Conservation (phyloP, 2,113 vertebrate genomes). For the Scortum barcoo region DNA sequence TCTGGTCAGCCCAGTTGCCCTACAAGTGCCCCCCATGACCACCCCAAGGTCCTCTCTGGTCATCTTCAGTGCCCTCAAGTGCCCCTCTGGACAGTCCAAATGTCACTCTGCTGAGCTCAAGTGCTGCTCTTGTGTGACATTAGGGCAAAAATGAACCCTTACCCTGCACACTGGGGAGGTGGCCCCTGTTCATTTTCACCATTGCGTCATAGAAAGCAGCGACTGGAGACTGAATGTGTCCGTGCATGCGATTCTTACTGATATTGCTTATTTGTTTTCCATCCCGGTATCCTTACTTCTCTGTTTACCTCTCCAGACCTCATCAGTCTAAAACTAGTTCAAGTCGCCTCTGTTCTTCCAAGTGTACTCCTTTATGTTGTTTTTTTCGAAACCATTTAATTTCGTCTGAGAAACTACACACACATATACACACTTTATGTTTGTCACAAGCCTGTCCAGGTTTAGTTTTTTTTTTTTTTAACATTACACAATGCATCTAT, state of each 20-base stretch:
- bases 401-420: slow-evolving; percentile 6
- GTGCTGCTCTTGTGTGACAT: neutral
- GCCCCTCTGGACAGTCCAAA: neutral
- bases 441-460: slow-evolving; percentile 29
- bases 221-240: neutral
- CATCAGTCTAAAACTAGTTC: slow-evolving; percentile 2
- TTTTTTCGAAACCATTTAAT: slow-evolving; percentile 11
- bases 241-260: neutral
- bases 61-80: neutral
- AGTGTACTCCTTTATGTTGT: neutral
- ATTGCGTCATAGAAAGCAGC: neutral
- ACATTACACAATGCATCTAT: slow-evolving; percentile 46
- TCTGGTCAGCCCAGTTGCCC: slow-evolving; percentile 1
- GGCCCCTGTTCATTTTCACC: neutral
- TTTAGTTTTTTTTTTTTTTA: slow-evolving; percentile 14
- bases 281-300: neutral
- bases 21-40: too few species aligned
- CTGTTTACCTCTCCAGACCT: neutral
- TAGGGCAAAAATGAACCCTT: neutral
- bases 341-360: neutral
- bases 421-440: slow-evolving; percentile 7
- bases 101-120: neutral
- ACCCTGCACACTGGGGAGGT: neutral
- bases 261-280: slow-evolving; percentile 10
- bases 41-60: neutral